Percentiles rank a stretch among this genome's conserved stretches.
Evolutionary conservation across 2,888 invertebrate species (phyloP).

Genomic region (Epinotia nisella): DNA sequence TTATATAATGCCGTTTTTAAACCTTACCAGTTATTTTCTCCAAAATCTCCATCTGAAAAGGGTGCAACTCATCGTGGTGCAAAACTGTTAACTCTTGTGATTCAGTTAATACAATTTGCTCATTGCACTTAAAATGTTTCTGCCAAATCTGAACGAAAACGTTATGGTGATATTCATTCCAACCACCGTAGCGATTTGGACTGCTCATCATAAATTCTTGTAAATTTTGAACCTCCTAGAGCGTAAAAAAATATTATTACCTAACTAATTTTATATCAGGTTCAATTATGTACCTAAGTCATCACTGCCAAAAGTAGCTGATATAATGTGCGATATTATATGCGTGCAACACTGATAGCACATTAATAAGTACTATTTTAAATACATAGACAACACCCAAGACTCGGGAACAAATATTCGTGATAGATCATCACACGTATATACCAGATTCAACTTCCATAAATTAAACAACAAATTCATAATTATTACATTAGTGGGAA

Average conservation of each 20-base stretch:
- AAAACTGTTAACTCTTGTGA: constrained; percentile 15
- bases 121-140: constrained; percentile 58
- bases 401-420: too few species aligned
- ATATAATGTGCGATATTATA: too few species aligned
- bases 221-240: constrained; percentile 82
- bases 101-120: constrained; percentile 37
- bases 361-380: too few species aligned
- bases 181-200: constrained; percentile 83
- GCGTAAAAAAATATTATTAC: not conserved
- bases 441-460: too few species aligned
- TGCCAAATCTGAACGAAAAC: constrained; percentile 78
- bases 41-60: constrained; percentile 59
- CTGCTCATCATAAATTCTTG: constrained; percentile 80
- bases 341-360: too few species aligned
- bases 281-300: too few species aligned
- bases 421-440: too few species aligned
- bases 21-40: constrained; percentile 63
- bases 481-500: too few species aligned
- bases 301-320: too few species aligned
- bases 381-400: too few species aligned
- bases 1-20: not conserved
- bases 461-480: too few species aligned
- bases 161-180: constrained; percentile 84
- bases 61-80: constrained; percentile 47
- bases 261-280: not conserved